phyloP scores from a whole-genome alignment of 2,888 invertebrate species.

The Podabrus alpinus region DNA sequence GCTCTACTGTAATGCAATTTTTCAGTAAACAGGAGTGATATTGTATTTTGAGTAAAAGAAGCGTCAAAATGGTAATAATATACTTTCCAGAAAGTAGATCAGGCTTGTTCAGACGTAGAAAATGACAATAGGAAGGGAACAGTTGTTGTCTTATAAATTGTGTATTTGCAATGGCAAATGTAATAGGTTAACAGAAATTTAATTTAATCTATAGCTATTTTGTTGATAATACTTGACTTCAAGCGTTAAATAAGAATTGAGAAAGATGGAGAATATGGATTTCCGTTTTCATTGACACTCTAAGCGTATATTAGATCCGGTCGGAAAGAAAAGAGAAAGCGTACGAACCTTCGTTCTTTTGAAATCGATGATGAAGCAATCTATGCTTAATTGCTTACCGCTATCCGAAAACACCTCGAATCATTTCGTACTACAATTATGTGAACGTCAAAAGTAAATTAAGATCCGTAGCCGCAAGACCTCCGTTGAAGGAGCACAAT shows the following conservation, averaged over 20 bases:
- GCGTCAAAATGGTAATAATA: constrained; percentile 12
- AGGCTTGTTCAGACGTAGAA: not conserved
- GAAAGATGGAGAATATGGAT: constrained; percentile 28
- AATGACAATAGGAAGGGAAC: constrained; percentile 9
- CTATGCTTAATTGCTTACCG: constrained; percentile 32
- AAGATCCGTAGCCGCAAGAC: constrained; percentile 17
- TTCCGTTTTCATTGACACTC: constrained; percentile 42
- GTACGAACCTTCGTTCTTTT: constrained; percentile 32
- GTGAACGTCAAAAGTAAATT: constrained; percentile 24
- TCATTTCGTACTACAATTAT: constrained; percentile 24
- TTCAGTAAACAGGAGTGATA: constrained; percentile 5
- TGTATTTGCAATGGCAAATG: constrained; percentile 27
- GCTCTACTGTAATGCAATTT: constrained; percentile 1
- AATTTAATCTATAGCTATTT: constrained; percentile 28
- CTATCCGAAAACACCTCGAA: constrained; percentile 23
- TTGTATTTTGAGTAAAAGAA: constrained; percentile 8
- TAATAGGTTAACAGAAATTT: constrained; percentile 24
- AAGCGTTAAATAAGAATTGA: constrained; percentile 24
- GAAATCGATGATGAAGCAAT: constrained; percentile 42
- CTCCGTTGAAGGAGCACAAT: constrained; percentile 2
- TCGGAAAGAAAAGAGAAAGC: constrained; percentile 35
- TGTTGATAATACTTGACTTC: constrained; percentile 11
- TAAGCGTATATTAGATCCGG: constrained; percentile 42
- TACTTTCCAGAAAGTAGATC: constrained; percentile 2
- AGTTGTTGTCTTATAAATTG: constrained; percentile 27